Conservation (phyloP, 1,140 invertebrate species). For the Penaeus chinensis region DNA sequence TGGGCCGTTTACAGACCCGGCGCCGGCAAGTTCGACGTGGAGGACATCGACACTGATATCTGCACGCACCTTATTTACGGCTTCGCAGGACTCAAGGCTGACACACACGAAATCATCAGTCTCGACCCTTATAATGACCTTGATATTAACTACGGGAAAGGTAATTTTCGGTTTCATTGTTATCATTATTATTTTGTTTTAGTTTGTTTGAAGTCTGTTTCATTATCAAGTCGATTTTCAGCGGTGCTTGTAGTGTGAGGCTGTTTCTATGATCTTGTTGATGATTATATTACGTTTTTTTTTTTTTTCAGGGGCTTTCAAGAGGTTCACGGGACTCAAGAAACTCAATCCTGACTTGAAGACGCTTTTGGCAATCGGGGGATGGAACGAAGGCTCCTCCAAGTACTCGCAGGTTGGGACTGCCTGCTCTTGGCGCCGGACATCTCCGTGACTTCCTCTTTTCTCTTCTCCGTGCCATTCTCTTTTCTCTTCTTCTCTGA, state of each 20-base stretch:
- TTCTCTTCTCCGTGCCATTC: too few relatives aligned
- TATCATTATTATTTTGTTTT: too few relatives aligned
- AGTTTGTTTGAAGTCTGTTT: too few relatives aligned
- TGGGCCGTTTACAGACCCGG: constrained; percentile 42
- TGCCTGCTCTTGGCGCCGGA: too few relatives aligned
- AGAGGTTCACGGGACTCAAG: constrained; percentile 84
- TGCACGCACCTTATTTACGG: constrained; percentile 90
- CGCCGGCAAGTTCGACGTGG: constrained; percentile 41
- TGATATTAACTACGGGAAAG: constrained; percentile 68
- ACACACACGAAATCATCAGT: constrained; percentile 75
- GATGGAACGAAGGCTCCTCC: constrained; percentile 87
- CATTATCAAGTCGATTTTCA: too few relatives aligned
- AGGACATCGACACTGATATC: constrained; percentile 66
- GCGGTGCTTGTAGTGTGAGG: too few relatives aligned
- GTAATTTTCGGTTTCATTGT: background rate
- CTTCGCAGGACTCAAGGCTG: constrained; percentile 82
- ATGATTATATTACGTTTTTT: constrained; percentile 13
- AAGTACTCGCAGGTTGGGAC: constrained; percentile 76
- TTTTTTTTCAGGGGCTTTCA: constrained; percentile 81
- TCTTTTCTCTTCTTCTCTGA: too few relatives aligned
- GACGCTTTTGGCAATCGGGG: constrained; percentile 83
- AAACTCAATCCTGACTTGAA: constrained; percentile 80
- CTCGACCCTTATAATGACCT: constrained; percentile 80
- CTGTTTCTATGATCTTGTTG: too few relatives aligned
- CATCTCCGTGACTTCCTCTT: too few relatives aligned